phyloP scores from a whole-genome alignment of 2,113 vertebrate genomes.

The Anser brachyrhynchus region DNA sequence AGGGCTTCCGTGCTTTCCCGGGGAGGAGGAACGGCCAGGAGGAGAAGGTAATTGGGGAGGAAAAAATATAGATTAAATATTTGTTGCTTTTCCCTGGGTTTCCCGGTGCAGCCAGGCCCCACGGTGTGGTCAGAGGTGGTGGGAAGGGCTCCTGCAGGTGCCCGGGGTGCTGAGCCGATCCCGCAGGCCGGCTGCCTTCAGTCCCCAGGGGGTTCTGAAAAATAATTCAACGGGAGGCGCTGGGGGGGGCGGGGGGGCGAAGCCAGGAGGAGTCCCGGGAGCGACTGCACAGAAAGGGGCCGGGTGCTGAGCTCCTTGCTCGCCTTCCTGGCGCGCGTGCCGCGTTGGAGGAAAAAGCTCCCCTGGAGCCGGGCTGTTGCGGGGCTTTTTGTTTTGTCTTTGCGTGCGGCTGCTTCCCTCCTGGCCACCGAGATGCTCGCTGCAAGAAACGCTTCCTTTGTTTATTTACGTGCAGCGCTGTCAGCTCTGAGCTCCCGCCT shows the following conservation, averaged over 20 bases:
- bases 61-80: not conserved
- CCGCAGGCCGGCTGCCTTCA: not conserved
- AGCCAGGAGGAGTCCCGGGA: not conserved
- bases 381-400: not conserved
- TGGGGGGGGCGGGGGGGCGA: not conserved
- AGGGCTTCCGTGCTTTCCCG: not conserved
- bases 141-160: not conserved
- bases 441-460: not conserved
- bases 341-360: not conserved
- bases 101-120: not conserved
- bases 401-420: not conserved
- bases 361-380: not conserved
- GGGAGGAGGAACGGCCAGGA: not conserved
- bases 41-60: not conserved
- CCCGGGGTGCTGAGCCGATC: not conserved
- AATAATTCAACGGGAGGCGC: no score
- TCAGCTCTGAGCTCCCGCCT: not conserved
- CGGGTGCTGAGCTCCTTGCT: not conserved
- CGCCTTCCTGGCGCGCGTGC: not conserved
- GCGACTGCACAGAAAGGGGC: not conserved
- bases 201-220: not conserved
- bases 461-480: not conserved
- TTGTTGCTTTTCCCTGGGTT: not conserved
- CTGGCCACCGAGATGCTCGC: not conserved
- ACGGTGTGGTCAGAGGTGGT: rapidly evolving